Base-by-base conservation (phyloP, 2,888 invertebrate genomes). In the Sinohyriopsis cumingii region DNA sequence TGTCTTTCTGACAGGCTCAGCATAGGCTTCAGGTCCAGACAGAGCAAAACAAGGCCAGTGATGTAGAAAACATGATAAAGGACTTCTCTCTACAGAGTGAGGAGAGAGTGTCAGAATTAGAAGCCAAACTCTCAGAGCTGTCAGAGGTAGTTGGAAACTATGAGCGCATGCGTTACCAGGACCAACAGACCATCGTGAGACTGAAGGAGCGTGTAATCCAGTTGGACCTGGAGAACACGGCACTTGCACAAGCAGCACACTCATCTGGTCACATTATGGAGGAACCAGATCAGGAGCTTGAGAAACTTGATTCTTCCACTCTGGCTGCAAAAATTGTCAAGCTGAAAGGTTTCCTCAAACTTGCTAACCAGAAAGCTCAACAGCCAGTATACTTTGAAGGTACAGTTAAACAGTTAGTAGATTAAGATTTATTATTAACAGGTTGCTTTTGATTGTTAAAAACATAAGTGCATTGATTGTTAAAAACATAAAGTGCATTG, bases 81-180 rank as follows among this genome's bases (percentile, higher is more conserved):
- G 92, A 92, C 77, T 91, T 93, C 56, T 93, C 94, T 71, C 71
- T 79, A 92, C 91, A 93, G 3, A 94, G 95, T 80, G 96, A 96
- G 87, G 93, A 94, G 69, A 91, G 95, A 72, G 95, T 95, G 0
- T 94, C 94, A 0, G 92, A 93, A 64, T 91, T 96, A 65, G 96
- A 96, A 89, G 92, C 93, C 5, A 92, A 93, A 76, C 89, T 96
- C 24, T 94, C 95, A 0, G 95, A 96, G 85, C 90, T 96, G 53
- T 95, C 95, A 0, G 93, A 93, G 68, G 94, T 94, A 0, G 93
- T 96, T 5, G 95, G 95, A 0, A 93, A 92, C 73, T 95, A 95
- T 83, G 95, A 96, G 86, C 91, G 94, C 69, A 88, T 93, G 15
- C 90, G 94, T 4, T 93, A 94, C 66, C 92, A 93, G 72, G 95